These are phyloP conservation scores for Pristionchus maxplancki DNA, from an alignment of 2,888 invertebrate genomes.

Conservation along the genomic window DNA sequence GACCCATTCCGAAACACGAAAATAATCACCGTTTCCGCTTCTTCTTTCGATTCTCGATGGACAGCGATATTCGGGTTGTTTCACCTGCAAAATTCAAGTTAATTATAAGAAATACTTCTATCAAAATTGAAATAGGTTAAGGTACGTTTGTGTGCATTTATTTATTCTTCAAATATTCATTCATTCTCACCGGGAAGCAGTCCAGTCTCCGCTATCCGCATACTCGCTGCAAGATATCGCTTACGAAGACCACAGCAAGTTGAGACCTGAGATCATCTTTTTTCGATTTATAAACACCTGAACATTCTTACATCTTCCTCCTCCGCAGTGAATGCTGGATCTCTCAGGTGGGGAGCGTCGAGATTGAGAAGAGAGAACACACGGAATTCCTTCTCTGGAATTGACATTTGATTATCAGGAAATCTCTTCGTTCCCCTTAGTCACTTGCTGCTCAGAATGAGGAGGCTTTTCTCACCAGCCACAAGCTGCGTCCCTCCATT, in stretches of 20 bases:
- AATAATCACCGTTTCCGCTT: constrained; percentile 61
- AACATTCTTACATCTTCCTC: constrained; percentile 63
- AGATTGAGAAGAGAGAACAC: constrained; percentile 72
- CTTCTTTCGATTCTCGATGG: constrained; percentile 69
- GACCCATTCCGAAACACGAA: background rate
- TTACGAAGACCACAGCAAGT: constrained; percentile 63
- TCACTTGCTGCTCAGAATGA: too few species aligned
- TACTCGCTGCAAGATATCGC: constrained; percentile 60
- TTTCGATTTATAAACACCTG: background rate
- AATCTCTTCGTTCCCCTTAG: too few species aligned
- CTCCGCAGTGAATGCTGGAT: constrained; percentile 63
- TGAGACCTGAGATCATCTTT: background rate
- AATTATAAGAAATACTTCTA: background rate
- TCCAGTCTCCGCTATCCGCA: constrained; percentile 68
- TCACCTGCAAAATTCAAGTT: constrained; percentile 56
- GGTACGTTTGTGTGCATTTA: background rate
- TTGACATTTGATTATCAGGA: background rate
- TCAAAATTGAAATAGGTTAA: too few species aligned
- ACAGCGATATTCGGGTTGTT: constrained; percentile 57
- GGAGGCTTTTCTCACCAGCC: constrained; percentile 62
- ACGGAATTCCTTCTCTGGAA: constrained; percentile 69
- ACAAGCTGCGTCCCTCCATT: constrained; percentile 75
- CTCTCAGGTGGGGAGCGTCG: constrained; percentile 74
- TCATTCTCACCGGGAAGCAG: constrained; percentile 64
- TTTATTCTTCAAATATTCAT: background rate